phyloP scores from a whole-genome alignment of 2,888 invertebrate genomes.

The Pyrrhosoma nymphula region DNA sequence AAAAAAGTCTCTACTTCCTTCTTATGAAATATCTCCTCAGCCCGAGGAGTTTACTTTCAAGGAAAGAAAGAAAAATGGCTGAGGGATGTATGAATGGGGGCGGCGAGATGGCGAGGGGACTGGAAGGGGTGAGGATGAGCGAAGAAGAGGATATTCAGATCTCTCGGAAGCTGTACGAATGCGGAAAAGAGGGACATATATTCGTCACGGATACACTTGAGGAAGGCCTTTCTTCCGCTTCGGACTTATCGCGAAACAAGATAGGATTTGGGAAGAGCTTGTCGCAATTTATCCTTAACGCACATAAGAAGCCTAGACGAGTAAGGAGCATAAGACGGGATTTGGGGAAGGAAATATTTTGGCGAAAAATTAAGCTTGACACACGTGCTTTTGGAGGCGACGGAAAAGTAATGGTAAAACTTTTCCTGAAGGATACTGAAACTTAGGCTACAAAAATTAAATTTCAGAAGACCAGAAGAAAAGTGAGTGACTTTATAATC shows the following conservation, averaged over 20 bases:
- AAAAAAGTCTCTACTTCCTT: background rate
- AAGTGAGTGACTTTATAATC: too few relatives aligned
- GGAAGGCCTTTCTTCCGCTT: conserved; percentile 28
- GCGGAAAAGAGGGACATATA: conserved; percentile 7
- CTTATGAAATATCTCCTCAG: background rate
- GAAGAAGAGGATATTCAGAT: conserved; percentile 13
- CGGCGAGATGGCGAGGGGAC: background rate
- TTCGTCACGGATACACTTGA: conserved; percentile 28
- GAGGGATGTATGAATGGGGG: background rate
- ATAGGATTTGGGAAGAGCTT: conserved; percentile 27
- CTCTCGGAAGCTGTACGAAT: conserved; percentile 26
- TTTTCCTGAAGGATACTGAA: background rate
- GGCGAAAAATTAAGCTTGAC: background rate
- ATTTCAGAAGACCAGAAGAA: too few relatives aligned
- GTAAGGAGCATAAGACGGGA: background rate
- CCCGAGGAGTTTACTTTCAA: background rate
- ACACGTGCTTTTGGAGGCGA: background rate
- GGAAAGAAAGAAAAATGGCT: background rate
- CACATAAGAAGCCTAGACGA: background rate
- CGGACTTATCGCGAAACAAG: conserved; percentile 5
- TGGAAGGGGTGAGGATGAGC: background rate
- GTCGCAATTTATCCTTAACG: conserved; percentile 32
- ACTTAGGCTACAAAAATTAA: too few relatives aligned
- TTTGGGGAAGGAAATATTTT: background rate
- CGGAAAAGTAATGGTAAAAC: background rate